A percentile compares a stretch with the other conserved stretches of the same genome.
Conservation (phyloP, 2,797 vertebrate genomes). For the Ispidina picta region DNA sequence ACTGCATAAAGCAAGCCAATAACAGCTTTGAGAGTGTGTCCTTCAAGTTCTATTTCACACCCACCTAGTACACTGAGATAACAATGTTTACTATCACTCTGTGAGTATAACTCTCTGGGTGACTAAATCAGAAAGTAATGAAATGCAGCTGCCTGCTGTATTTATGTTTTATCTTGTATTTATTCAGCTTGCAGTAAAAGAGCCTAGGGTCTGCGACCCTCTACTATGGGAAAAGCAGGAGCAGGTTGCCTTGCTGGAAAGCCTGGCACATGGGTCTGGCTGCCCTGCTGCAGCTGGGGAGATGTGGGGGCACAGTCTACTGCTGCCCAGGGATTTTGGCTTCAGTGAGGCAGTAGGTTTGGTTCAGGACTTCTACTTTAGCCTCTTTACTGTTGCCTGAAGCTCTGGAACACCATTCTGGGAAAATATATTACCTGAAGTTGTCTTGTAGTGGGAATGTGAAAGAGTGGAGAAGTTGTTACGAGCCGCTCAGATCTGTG, state of each 20-base stretch:
- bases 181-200: neutral
- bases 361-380: neutral
- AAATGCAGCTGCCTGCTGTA: neutral
- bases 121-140: slow-evolving; percentile 38
- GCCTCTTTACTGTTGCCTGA: neutral
- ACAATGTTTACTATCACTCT: slow-evolving; percentile 43
- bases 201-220: neutral
- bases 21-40: neutral
- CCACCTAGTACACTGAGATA: slow-evolving; percentile 36
- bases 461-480: neutral
- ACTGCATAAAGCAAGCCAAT: neutral
- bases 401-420: neutral
- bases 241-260: neutral
- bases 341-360: neutral
- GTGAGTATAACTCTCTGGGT: neutral
- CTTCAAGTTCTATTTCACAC: slow-evolving; percentile 18
- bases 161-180: neutral
- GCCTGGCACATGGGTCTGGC: neutral
- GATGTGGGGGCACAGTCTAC: neutral
- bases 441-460: neutral
- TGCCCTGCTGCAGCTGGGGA: neutral
- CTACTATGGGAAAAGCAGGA: neutral
- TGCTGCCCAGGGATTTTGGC: neutral
- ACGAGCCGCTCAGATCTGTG: neutral
- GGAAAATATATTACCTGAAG: neutral